Base-by-base conservation (phyloP, 2,888 invertebrate species). In the Drosophila yooni region DNA sequence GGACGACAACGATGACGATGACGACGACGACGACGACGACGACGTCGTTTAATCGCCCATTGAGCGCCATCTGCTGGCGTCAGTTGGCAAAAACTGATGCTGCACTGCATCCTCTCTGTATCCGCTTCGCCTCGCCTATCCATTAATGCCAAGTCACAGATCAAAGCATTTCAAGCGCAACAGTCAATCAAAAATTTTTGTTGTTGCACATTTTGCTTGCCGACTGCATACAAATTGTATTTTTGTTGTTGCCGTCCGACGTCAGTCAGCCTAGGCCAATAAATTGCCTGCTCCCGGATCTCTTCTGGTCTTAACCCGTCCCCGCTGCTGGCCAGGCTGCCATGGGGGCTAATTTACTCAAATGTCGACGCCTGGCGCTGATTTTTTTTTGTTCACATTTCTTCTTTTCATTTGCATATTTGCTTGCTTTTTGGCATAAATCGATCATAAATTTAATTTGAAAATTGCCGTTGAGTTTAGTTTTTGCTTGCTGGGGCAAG, bases 381-480 rank as follows among this genome's bases (percentile, higher is more conserved):
- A 60, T 72, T 76, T 65, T 70, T 70, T 67, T 56, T 65, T 25
- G 21, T 46, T 15, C 21, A 61, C 81, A 56, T 57, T 27, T 56
- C 31, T 64, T 5, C 51, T 71, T 52, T 70, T 64, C 56, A 57
- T 71, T 73, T 68, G 74, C 57, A 76, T 38, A 21, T 65, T 56
- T 76, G 58, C 70, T 73, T 65, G 59, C 51, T 46, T 77, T 76
- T 79, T 79, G 85, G 79, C 85, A 82, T 81, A 88, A 88, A 87
- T 87, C 88, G 86, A 87, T 88, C 87, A 87, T 87, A 87, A 87
- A 87, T 87, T 84, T 82, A 83, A 85, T 88, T 85, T 82, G 85
- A 82, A 82, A 84, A 87, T 78, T 79, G 82, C 81, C 71, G 46
- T 15, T 46, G 71, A 68, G 74, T 69, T 62, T 58, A 57, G 71